Percentiles rank a stretch among this genome's conserved stretches.
phyloP scores from a whole-genome alignment of 1,140 invertebrate species.

The Drosophila kurseongensis region DNA sequence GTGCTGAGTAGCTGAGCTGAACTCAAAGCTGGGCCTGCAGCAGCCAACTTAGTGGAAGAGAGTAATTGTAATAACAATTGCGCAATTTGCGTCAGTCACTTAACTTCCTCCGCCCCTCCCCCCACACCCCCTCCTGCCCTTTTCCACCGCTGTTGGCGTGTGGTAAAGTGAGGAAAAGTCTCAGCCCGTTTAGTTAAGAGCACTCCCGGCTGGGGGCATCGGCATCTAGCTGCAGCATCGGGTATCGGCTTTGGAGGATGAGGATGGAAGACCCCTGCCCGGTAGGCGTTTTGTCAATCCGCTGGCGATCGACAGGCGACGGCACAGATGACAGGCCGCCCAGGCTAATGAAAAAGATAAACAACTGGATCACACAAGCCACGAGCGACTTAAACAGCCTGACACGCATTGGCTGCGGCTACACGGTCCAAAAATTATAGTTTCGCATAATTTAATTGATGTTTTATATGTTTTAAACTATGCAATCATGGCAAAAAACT shows the following conservation, averaged over 20 bases:
- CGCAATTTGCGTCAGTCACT: slow-evolving; percentile 81
- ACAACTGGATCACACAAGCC: slow-evolving; percentile 72
- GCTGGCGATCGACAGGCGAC: slow-evolving; percentile 74
- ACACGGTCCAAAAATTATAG: slow-evolving; percentile 2
- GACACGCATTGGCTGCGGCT: no score
- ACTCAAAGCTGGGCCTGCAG: slow-evolving; percentile 25
- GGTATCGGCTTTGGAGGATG: slow-evolving; percentile 21
- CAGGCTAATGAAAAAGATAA: slow-evolving; percentile 82
- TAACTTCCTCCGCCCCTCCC: slow-evolving; percentile 37
- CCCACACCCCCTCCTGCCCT: slow-evolving; percentile 2
- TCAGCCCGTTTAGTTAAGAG: slow-evolving; percentile 61
- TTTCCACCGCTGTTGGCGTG: slow-evolving; percentile 47
- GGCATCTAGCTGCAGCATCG: slow-evolving; percentile 22
- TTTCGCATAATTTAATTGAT: not conserved
- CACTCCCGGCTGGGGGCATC: slow-evolving; percentile 9
- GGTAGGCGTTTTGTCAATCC: slow-evolving; percentile 79
- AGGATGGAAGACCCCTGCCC: slow-evolving; percentile 20
- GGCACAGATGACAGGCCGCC: slow-evolving; percentile 79
- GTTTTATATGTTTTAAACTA: no score
- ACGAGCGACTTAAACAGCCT: slow-evolving; percentile 11
- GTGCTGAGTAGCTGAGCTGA: slow-evolving; percentile 36
- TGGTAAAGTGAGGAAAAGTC: slow-evolving; percentile 68
- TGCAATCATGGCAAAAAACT: no score
- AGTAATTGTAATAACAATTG: slow-evolving; percentile 82
- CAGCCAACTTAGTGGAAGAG: slow-evolving; percentile 61